Evolutionary conservation across 2,797 vertebrate species (phyloP), one percentile per base, ranked within the genome.

Genomic region (Cephalopachus bancanus): DNA sequence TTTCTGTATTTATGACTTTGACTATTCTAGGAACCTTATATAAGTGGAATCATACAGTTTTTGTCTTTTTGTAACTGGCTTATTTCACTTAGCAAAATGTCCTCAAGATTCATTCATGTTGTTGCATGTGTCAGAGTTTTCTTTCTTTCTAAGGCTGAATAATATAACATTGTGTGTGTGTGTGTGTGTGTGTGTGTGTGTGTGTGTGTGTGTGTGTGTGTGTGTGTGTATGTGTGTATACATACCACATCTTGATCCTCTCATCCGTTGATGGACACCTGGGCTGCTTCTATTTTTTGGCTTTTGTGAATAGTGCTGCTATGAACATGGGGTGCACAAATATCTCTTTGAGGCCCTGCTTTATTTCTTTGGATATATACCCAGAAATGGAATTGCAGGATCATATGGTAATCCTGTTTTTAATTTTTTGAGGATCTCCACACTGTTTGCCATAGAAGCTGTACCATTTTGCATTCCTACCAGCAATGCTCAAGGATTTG

Each of bases 61-160:
- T 94, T 95, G 53, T 87, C 60, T 8, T 91, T 93, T 92, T 65
- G 22, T 83, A 67, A 59, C 62, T 94, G 55, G n/a, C n/a, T 59
- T 80, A 80, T 80, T 80, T 80, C n/a, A 80, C 10, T 78, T 78
- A 49, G 11, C 49, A 75, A 16, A 26, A 10, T 62, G 7, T 83
- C 16, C 5, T 85, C 59, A 86, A 19, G 19, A 30, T 92, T 96
- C 64, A 53, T 67, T 3, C 24, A 28, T 64, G 17, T 72, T 33
- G 49, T 79, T 65, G 49, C 51, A 30, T 89, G 8, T 86, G 30
- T 96, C 80, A 93, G 79, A 92, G 89, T 90, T 83, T 26, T 49
- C 55, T 95, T 67, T 37, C 30, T 75, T 94, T 75, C 76, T 88
- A 64, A 69, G 59, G 24, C 33, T 65, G 49, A 81, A 16, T 89